Conservation (phyloP, 2,888 invertebrate species). For the Loripinus fragilis region DNA sequence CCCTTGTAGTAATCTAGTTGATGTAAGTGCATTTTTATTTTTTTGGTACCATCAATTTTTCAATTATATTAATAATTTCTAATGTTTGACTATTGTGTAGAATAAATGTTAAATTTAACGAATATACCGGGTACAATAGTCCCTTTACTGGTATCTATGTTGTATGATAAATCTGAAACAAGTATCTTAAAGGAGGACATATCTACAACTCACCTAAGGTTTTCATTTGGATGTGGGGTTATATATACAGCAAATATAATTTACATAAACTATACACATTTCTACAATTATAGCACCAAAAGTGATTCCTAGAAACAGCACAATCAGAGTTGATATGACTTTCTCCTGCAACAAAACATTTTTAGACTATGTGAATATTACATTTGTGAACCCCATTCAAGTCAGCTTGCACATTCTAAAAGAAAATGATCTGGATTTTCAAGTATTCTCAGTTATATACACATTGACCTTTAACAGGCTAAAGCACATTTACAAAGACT, state of each 20-base stretch:
- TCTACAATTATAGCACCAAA: neutral
- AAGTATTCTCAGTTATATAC: constrained; percentile 6
- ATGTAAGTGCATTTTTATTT: too few relatives aligned
- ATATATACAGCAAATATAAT: neutral
- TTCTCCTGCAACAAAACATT: neutral
- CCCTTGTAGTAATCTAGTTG: too few relatives aligned
- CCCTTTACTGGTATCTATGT: too few relatives aligned
- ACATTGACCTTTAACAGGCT: constrained; percentile 14
- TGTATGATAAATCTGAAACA: too few relatives aligned
- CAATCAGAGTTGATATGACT: neutral
- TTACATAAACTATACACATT: neutral
- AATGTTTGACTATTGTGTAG: too few relatives aligned
- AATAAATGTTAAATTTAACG: too few relatives aligned
- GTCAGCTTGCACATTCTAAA: neutral
- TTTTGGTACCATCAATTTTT: too few relatives aligned
- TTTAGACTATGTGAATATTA: neutral
- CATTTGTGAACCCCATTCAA: neutral
- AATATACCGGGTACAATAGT: too few relatives aligned
- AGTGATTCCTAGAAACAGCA: neutral
- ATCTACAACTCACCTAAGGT: too few relatives aligned
- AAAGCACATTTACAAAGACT: constrained; percentile 17
- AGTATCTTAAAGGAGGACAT: too few relatives aligned
- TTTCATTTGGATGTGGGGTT: too few relatives aligned
- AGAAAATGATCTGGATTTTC: neutral
- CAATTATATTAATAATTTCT: too few relatives aligned